These are phyloP conservation scores for Oceanodroma leucorhoa DNA, from an alignment of 2,797 vertebrate species.

Conservation along the genomic window DNA sequence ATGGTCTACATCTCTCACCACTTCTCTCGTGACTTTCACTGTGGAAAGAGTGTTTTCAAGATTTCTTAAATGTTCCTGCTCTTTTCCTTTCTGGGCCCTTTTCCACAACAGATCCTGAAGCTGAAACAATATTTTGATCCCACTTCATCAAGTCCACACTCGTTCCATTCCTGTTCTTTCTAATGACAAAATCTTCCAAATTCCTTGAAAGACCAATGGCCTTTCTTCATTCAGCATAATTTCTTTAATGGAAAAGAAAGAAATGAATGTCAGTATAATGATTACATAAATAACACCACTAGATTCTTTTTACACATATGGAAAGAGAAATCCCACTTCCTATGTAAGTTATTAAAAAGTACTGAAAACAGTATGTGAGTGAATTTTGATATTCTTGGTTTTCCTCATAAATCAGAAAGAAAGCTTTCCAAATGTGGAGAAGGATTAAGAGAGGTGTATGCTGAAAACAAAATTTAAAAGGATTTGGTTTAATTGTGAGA, in stretches of 20 bases:
- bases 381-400: background rate
- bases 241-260: background rate
- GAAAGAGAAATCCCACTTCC: background rate
- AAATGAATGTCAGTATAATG: background rate
- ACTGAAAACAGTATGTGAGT: background rate
- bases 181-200: background rate
- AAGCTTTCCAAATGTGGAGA: background rate
- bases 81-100: background rate
- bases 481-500: background rate
- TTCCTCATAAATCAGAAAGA: background rate
- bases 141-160: background rate
- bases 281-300: background rate
- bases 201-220: background rate
- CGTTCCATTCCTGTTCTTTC: background rate
- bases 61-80: background rate
- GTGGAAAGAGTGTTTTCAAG: background rate
- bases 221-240: background rate
- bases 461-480: background rate
- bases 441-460: background rate
- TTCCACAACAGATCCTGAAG: background rate
- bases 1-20: accelerated
- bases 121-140: background rate
- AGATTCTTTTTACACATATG: background rate
- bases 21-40: background rate
- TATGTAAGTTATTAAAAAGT: background rate